Conservation (phyloP, 2,888 invertebrate species). For the Rotaria socialis region DNA sequence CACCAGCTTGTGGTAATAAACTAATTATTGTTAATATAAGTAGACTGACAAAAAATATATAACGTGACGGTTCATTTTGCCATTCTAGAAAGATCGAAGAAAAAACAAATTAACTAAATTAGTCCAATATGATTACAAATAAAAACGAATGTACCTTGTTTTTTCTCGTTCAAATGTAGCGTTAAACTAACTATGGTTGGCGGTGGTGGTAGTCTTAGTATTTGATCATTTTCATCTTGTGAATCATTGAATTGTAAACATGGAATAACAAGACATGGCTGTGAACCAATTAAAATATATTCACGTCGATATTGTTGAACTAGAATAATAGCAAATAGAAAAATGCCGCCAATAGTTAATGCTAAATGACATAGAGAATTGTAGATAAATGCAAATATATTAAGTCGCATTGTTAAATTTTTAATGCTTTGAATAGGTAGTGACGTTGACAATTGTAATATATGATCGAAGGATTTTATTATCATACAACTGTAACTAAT, state of each 20-base stretch:
- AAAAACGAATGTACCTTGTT: background rate
- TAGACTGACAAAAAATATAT: constrained; percentile 26
- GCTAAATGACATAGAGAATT: constrained; percentile 8
- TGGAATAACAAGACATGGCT: background rate
- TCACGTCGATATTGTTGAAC: constrained; percentile 17
- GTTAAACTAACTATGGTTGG: background rate
- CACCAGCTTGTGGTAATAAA: constrained; percentile 24
- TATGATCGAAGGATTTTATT: constrained; percentile 16
- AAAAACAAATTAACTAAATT: no score
- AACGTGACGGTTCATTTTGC: constrained; percentile 6
- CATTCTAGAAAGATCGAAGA: background rate
- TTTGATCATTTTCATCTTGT: background rate
- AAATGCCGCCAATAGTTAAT: background rate
- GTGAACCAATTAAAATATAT: constrained; percentile 6
- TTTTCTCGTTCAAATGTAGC: background rate
- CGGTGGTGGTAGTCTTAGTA: background rate
- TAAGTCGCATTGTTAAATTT: background rate
- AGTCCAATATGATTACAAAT: no score
- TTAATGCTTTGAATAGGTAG: background rate
- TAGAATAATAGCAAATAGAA: background rate
- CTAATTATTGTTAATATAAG: constrained; percentile 32
- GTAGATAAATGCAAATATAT: constrained; percentile 30
- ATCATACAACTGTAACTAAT: constrained; percentile 13
- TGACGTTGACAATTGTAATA: constrained; percentile 17
- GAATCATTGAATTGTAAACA: background rate